A percentile compares a stretch with the other conserved stretches of the same genome.
phyloP scores from a whole-genome alignment of 2,888 invertebrate species.

The Psylliodes chrysocephalus region DNA sequence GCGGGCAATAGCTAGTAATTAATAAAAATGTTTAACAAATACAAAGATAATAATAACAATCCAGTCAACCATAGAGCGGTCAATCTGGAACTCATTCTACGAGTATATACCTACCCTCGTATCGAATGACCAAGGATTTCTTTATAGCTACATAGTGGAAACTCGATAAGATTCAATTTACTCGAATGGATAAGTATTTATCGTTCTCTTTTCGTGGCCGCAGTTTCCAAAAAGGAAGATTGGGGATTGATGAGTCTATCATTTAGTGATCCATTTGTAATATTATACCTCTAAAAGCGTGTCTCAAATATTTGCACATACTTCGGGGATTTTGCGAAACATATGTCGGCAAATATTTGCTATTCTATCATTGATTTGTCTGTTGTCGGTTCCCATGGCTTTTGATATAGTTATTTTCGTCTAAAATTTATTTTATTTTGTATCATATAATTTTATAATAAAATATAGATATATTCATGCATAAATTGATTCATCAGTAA shows the following conservation, averaged over 20 bases:
- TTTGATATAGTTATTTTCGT: neutral
- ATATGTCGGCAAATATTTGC: conserved; percentile 49
- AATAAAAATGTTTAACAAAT: too few species aligned
- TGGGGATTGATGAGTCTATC: conserved; percentile 12
- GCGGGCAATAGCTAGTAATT: too few species aligned
- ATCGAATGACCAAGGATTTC: conserved; percentile 6
- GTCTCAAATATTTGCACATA: conserved; percentile 59
- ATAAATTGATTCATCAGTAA: too few species aligned
- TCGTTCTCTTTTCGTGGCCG: neutral
- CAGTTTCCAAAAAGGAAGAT: neutral
- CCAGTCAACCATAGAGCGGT: too few species aligned
- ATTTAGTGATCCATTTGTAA: conserved; percentile 56
- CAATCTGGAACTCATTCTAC: too few species aligned
- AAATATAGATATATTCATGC: too few species aligned
- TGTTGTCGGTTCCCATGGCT: conserved; percentile 1
- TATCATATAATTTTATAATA: too few species aligned
- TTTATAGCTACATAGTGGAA: conserved; percentile 13
- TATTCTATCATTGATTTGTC: conserved; percentile 48
- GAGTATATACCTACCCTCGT: too few species aligned
- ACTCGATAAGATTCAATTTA: conserved; percentile 10
- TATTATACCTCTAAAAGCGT: conserved; percentile 54
- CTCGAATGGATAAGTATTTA: conserved; percentile 17
- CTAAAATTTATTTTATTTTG: neutral
- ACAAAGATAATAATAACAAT: too few species aligned
- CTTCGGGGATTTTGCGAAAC: conserved; percentile 49